Evolutionary conservation across 2,888 invertebrate genomes (phyloP).

Genomic region (Drosophila robusta): DNA sequence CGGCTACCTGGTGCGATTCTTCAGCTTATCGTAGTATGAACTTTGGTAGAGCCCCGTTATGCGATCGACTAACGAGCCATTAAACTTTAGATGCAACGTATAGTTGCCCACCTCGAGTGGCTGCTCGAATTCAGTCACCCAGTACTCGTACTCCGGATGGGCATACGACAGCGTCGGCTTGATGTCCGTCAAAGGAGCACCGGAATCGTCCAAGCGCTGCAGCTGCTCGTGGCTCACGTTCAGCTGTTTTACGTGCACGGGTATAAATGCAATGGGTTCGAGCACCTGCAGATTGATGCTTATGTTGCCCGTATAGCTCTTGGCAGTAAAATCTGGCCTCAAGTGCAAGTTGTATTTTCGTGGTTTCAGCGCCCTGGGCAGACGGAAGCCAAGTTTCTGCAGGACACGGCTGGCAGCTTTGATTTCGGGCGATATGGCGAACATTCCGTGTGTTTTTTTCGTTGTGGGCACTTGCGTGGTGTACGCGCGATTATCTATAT

Average conservation of each 20-base stretch:
- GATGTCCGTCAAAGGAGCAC: conserved; percentile 59
- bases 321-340: conserved; percentile 88
- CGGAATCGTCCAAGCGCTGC: conserved; percentile 70
- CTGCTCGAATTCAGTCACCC: conserved; percentile 84
- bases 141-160: conserved; percentile 83
- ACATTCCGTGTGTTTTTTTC: conserved; percentile 41
- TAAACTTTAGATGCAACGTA: conserved; percentile 87
- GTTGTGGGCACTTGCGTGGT: conserved; percentile 61
- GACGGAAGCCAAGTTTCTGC: conserved; percentile 85
- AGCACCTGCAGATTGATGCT: conserved; percentile 86
- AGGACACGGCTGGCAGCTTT: conserved; percentile 81
- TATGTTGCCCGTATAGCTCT: conserved; percentile 87
- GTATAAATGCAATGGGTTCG: conserved; percentile 85
- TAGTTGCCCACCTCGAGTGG: conserved; percentile 85
- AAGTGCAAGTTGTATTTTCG: conserved; percentile 88
- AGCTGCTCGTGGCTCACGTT: conserved; percentile 86
- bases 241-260: conserved; percentile 86
- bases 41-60: conserved; percentile 92
- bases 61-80: conserved; percentile 88
- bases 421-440: conserved; percentile 65
- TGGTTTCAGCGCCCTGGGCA: conserved; percentile 87
- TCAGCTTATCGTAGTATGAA: conserved; percentile 85
- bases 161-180: conserved; percentile 76
- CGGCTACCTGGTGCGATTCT: conserved; percentile 82
- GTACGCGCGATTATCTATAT: conserved; percentile 49